These are phyloP conservation scores for Rhopalosiphum maidis DNA, from an alignment of 1,140 invertebrate genomes.

Conservation along the genomic window DNA sequence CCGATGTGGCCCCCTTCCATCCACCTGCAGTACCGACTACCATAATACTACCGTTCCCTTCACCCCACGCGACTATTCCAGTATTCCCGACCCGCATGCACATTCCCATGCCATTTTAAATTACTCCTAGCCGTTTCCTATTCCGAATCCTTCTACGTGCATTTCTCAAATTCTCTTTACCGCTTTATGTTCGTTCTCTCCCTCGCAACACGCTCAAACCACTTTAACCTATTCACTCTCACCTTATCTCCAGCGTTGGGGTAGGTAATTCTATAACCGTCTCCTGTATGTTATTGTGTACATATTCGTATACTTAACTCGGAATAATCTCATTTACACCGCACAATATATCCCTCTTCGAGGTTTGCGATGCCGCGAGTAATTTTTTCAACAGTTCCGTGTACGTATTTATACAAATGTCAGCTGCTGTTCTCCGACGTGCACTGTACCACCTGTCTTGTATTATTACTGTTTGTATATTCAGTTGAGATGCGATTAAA, in stretches of 20 bases:
- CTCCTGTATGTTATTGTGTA: background rate
- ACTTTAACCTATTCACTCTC: background rate
- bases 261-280: background rate
- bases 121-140: background rate
- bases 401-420: background rate
- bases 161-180: background rate
- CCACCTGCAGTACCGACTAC: background rate
- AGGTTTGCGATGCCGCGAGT: background rate
- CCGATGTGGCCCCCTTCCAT: background rate
- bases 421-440: background rate
- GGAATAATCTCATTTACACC: background rate
- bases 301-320: background rate
- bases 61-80: too few relatives aligned
- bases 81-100: background rate
- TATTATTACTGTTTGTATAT: background rate
- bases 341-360: background rate
- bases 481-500: background rate
- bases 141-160: background rate
- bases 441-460: background rate
- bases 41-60: background rate
- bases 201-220: background rate
- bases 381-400: background rate
- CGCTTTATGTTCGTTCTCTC: background rate
- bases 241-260: background rate
- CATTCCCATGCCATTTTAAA: background rate